These are phyloP conservation scores for Mastomys natalensis DNA, from an alignment of 2,113 vertebrate species.

Conservation along the genomic window DNA sequence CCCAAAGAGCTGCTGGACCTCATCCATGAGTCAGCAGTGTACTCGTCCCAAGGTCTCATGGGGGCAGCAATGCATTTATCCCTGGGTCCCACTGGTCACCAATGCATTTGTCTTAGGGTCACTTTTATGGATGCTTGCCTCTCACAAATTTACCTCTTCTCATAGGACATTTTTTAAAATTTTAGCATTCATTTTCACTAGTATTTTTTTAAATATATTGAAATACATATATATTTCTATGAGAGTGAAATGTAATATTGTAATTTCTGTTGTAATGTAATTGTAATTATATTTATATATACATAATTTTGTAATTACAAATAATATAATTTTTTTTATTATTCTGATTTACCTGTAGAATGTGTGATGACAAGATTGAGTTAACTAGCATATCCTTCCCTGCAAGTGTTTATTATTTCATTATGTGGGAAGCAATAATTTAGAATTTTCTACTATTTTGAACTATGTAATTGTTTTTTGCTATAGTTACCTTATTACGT, in stretches of 20 bases:
- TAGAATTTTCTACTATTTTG: not conserved
- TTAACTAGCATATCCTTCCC: not conserved
- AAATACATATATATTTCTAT: not conserved
- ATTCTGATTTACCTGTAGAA: not conserved
- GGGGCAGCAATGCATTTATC: no score
- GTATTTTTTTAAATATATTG: not conserved
- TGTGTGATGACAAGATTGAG: no score
- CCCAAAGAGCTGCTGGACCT: not conserved
- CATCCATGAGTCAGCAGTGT: not conserved
- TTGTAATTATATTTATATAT: not conserved
- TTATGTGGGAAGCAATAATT: not conserved
- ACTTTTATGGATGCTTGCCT: no score
- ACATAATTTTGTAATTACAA: not conserved
- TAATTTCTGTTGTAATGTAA: no score
- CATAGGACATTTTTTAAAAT: not conserved
- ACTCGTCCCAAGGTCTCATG: not conserved
- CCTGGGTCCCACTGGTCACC: no score
- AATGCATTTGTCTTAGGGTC: no score
- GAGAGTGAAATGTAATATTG: not conserved
- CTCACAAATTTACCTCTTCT: no score
- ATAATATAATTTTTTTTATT: not conserved
- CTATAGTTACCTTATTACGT: not conserved
- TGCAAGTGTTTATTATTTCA: not conserved
- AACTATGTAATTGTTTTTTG: not conserved
- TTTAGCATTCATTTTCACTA: not conserved